These are phyloP conservation scores for Catharus bicknelli DNA, from an alignment of 2,113 vertebrate species.

Conservation along the genomic window DNA sequence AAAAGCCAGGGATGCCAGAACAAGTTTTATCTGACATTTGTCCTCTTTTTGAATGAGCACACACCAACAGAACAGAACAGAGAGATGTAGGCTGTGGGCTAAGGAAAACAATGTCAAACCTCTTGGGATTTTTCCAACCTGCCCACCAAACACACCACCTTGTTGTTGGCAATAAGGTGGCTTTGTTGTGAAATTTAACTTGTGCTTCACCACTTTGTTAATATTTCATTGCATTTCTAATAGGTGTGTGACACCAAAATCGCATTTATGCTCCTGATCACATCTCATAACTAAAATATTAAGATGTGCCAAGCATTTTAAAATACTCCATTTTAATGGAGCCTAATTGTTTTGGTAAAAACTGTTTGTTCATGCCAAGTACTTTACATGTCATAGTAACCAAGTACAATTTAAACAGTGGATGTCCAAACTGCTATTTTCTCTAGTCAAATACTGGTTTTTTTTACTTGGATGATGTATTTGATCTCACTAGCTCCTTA, in stretches of 20 bases:
- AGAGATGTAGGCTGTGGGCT: not conserved
- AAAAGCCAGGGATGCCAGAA: not conserved
- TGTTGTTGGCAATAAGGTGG: not conserved
- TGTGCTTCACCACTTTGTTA: not conserved
- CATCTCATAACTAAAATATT: not conserved
- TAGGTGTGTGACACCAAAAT: not conserved
- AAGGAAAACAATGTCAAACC: not conserved
- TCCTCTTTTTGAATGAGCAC: not conserved
- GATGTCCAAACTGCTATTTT: not conserved
- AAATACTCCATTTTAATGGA: not conserved
- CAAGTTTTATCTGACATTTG: not conserved
- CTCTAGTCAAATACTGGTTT: not conserved
- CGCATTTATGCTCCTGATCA: not conserved
- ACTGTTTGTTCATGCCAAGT: not conserved
- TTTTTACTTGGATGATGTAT: not conserved
- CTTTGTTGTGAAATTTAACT: not conserved
- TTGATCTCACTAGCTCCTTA: not conserved
- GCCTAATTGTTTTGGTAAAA: not conserved
- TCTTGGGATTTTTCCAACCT: not conserved
- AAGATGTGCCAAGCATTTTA: not conserved
- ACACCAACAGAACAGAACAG: not conserved
- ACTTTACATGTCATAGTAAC: not conserved
- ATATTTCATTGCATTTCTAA: not conserved
- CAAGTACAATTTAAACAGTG: not conserved
- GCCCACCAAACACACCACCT: accelerated